Evolutionary conservation across 2,113 vertebrate species (phyloP).

Genomic region (Nycticryphes semicollaris): DNA sequence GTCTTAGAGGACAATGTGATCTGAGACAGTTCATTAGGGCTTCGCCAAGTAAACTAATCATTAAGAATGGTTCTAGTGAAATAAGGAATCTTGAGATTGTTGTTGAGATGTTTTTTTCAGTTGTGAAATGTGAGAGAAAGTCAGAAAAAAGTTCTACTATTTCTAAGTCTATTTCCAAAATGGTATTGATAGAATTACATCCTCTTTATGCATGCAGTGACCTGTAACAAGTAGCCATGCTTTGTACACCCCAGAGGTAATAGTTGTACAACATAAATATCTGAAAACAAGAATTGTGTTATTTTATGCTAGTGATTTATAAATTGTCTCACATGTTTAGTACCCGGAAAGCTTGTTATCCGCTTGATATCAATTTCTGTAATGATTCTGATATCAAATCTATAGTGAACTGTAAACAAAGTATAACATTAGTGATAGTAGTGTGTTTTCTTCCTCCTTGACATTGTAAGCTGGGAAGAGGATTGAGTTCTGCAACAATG

Average conservation of each 20-base stretch:
- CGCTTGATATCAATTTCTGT: background rate
- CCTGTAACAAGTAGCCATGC: background rate
- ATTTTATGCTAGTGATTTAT: background rate
- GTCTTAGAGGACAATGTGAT: background rate
- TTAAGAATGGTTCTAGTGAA: background rate
- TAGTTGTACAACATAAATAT: background rate
- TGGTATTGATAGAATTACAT: background rate
- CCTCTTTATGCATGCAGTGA: background rate
- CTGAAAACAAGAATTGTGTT: background rate
- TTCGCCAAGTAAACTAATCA: background rate
- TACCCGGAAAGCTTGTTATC: background rate
- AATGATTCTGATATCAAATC: background rate
- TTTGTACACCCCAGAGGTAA: background rate
- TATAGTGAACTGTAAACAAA: background rate
- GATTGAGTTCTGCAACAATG: background rate
- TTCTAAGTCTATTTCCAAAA: background rate
- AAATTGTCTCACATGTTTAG: background rate
- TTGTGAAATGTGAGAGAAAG: background rate
- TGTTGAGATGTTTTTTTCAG: background rate
- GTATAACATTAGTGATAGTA: background rate
- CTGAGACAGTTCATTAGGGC: background rate
- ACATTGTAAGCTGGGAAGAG: background rate
- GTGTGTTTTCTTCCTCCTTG: background rate
- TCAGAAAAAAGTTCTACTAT: background rate
- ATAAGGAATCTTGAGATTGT: background rate